A percentile compares a stretch with the other conserved stretches of the same genome.
Conservation (phyloP, 2,797 vertebrate genomes). For the Sebastes miniatus region DNA sequence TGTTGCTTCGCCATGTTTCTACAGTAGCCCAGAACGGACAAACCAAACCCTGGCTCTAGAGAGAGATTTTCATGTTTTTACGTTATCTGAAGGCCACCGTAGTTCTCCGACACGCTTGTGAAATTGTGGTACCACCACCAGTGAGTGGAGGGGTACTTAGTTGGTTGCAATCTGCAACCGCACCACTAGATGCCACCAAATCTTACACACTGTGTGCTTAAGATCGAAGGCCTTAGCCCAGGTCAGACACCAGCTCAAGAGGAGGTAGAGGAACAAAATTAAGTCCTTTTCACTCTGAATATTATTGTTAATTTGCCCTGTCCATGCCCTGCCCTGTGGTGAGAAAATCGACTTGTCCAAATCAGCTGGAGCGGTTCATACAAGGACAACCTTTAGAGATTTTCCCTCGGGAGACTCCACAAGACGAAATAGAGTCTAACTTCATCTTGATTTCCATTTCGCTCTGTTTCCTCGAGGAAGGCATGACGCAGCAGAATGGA, state of each 20-base stretch:
- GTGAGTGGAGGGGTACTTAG: too few species aligned
- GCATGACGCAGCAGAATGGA: constrained; percentile 36
- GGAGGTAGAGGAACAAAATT: not conserved
- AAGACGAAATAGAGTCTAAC: constrained; percentile 24
- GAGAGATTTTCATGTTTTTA: too few species aligned
- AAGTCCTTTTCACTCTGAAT: constrained; percentile 27
- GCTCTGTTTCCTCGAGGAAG: constrained; percentile 28
- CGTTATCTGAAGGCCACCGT: too few species aligned
- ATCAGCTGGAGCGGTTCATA: constrained; percentile 12
- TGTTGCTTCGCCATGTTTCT: too few species aligned
- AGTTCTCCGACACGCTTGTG: too few species aligned
- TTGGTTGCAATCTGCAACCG: too few species aligned
- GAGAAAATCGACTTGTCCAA: constrained; percentile 30
- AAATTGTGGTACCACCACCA: too few species aligned
- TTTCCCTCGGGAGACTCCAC: not conserved
- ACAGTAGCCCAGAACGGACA: too few species aligned
- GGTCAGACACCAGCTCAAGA: not conserved
- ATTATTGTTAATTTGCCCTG: not conserved
- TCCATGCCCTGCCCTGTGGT: constrained; percentile 21
- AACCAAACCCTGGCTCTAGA: too few species aligned
- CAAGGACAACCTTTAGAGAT: constrained; percentile 1
- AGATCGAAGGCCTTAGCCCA: not conserved
- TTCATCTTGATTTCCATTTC: constrained; percentile 41
- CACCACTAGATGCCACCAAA: too few species aligned
- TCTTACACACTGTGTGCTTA: not conserved